phyloP scores from a whole-genome alignment of 1,140 invertebrate genomes.

The Vollenhovia emeryi region DNA sequence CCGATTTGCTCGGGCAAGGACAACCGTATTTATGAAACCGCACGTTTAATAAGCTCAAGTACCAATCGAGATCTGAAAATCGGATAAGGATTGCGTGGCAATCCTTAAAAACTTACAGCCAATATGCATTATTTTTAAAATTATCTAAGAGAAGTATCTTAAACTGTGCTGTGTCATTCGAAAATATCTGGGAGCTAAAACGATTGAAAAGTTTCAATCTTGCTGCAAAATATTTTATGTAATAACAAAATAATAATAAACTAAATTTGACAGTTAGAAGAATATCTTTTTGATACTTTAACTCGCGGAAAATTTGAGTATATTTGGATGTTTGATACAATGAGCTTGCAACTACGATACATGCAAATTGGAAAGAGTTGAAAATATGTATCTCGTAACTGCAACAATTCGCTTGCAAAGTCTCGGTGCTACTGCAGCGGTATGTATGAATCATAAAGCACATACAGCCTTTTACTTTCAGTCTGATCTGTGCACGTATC shows the following conservation, averaged over 20 bases:
- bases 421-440: constrained; percentile 16
- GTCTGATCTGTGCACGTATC: constrained; percentile 27
- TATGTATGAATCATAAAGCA: constrained; percentile 20
- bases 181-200: neutral
- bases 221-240: neutral
- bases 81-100: neutral
- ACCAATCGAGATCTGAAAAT: neutral
- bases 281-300: neutral
- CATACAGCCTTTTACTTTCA: constrained; percentile 16
- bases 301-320: neutral
- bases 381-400: neutral
- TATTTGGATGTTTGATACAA: neutral
- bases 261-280: neutral
- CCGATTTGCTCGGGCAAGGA: constrained; percentile 62
- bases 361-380: neutral
- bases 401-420: neutral
- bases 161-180: neutral
- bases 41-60: constrained; percentile 31
- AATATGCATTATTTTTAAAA: neutral
- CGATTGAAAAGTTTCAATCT: neutral
- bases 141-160: neutral
- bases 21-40: constrained; percentile 8
- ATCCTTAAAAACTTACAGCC: neutral
- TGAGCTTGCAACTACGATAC: neutral
- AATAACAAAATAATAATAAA: neutral